Evolutionary conservation across 2,113 vertebrate genomes (phyloP).

Genomic region (Chionodraco myersi): DNA sequence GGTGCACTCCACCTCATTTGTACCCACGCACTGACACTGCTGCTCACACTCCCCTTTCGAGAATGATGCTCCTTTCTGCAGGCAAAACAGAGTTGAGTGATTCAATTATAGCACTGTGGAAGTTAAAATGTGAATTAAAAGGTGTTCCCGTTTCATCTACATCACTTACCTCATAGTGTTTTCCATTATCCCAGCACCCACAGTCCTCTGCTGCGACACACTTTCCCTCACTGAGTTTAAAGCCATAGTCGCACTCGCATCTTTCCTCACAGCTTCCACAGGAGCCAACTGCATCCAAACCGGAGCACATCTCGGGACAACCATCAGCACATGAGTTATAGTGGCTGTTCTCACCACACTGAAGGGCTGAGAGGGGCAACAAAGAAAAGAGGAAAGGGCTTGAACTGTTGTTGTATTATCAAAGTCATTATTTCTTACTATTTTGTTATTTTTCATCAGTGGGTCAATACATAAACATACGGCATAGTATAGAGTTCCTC

Average conservation of each 20-base stretch:
- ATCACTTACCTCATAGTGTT: slow-evolving; percentile 77
- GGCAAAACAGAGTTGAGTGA: slow-evolving; percentile 13
- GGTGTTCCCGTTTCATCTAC: background rate
- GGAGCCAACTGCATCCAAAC: slow-evolving; percentile 51
- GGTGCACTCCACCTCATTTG: slow-evolving; percentile 73
- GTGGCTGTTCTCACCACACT: slow-evolving; percentile 80
- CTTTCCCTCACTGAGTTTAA: slow-evolving; percentile 77
- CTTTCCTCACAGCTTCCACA: slow-evolving; percentile 81
- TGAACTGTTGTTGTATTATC: slow-evolving; percentile 16
- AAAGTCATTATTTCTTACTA: background rate
- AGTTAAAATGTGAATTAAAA: background rate
- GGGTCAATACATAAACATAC: slow-evolving; percentile 78
- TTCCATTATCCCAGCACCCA: slow-evolving; percentile 81
- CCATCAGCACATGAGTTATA: slow-evolving; percentile 79
- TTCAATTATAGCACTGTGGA: background rate
- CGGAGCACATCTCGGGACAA: slow-evolving; percentile 80
- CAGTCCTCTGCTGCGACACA: slow-evolving; percentile 81
- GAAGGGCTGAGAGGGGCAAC: slow-evolving; percentile 59
- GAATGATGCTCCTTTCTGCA: slow-evolving; percentile 80
- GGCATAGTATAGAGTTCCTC: slow-evolving; percentile 85
- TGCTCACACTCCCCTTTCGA: slow-evolving; percentile 78
- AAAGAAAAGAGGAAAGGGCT: background rate
- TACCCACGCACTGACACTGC: slow-evolving; percentile 82
- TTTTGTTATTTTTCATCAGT: slow-evolving; percentile 5
- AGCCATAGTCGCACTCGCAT: slow-evolving; percentile 82